phyloP scores from a whole-genome alignment of 2,888 invertebrate species.

The Noctua janthina region DNA sequence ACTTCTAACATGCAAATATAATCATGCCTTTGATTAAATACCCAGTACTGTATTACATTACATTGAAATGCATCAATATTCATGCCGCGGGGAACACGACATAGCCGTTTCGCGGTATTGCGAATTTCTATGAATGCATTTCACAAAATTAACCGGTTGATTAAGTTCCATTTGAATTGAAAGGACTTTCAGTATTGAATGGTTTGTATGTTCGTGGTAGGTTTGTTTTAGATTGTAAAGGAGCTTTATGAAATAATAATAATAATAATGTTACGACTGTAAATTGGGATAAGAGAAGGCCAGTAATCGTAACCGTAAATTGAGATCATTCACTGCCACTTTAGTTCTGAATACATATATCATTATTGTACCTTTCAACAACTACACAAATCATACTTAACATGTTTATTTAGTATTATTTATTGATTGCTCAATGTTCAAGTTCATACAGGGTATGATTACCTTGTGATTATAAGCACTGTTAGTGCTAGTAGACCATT shows the following conservation, averaged over 20 bases:
- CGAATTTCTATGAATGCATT: slow-evolving; percentile 36
- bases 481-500: background rate
- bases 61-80: slow-evolving; percentile 48
- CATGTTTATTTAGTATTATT: background rate
- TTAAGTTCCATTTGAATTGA: slow-evolving; percentile 26
- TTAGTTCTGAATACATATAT: background rate
- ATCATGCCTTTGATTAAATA: background rate
- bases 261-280: background rate
- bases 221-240: background rate
- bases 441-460: background rate
- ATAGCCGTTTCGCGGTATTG: slow-evolving; percentile 22
- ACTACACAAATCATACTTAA: background rate
- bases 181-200: slow-evolving; percentile 6
- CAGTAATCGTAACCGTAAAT: background rate
- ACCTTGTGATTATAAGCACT: background rate
- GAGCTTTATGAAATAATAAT: background rate
- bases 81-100: slow-evolving; percentile 29
- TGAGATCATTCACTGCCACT: background rate
- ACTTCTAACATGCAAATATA: background rate
- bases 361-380: background rate
- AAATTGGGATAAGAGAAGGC: background rate
- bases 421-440: background rate
- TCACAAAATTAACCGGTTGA: slow-evolving; percentile 27
- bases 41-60: slow-evolving; percentile 25
- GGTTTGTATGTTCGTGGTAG: background rate